These are phyloP conservation scores for Chondrosia reniformis DNA, from an alignment of 37 sponge, comb jelly and placozoan genomes.

Conservation along the genomic window DNA sequence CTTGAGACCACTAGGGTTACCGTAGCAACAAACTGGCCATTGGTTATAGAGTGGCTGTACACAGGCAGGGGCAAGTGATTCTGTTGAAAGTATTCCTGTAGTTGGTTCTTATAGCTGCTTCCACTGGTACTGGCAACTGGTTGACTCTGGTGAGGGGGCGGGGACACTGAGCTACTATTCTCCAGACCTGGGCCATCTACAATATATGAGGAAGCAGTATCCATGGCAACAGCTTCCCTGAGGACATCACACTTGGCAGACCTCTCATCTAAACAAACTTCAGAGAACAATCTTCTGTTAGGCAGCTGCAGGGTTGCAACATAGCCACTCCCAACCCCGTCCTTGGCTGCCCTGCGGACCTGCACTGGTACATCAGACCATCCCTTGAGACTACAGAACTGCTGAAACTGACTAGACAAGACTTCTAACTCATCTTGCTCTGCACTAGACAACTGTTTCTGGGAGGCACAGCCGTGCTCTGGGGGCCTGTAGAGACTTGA, in stretches of 20 bases:
- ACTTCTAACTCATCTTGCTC: no score
- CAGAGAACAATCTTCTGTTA: constrained; percentile 6
- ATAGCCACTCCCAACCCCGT: neutral
- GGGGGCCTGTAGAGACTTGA: no score
- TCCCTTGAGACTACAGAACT: no score
- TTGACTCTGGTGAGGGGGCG: neutral
- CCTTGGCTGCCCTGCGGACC: constrained; percentile 2
- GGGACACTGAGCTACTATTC: no score
- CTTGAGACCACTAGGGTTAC: neutral
- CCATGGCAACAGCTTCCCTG: neutral
- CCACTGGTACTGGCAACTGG: neutral
- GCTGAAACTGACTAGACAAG: no score
- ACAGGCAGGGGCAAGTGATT: constrained; percentile 18
- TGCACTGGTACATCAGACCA: no score
- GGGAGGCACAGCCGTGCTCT: no score
- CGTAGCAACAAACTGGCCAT: neutral
- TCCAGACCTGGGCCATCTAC: no score
- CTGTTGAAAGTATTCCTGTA: constrained; percentile 14
- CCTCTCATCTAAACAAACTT: neutral
- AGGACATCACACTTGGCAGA: neutral
- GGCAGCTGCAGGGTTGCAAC: neutral
- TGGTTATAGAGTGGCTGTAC: neutral
- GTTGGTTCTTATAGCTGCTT: neutral
- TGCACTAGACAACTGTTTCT: no score
- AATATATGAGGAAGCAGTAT: neutral